Evolutionary conservation across 2,888 invertebrate species (phyloP).

Genomic region (Trissoscelio sp.): DNA sequence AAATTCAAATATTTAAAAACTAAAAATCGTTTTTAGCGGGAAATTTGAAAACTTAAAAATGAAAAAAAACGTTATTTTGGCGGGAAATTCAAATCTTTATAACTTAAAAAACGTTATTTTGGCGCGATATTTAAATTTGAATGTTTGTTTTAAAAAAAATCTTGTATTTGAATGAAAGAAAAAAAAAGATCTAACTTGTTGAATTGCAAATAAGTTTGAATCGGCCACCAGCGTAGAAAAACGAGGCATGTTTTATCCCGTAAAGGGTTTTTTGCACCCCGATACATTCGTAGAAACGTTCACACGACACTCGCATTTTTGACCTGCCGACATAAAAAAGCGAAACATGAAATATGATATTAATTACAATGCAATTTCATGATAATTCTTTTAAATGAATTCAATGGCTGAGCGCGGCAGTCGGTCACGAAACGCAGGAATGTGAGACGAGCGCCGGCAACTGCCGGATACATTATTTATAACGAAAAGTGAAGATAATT

Average conservation of each 20-base stretch:
- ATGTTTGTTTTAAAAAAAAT: too few species aligned
- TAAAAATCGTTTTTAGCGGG: too few species aligned
- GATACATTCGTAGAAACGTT: constrained; percentile 7
- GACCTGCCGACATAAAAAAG: constrained; percentile 54
- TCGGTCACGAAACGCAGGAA: constrained; percentile 63
- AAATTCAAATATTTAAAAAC: too few species aligned
- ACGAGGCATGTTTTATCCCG: constrained; percentile 72
- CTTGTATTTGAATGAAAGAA: too few species aligned
- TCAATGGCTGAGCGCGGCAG: constrained; percentile 49
- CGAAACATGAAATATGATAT: constrained; percentile 67
- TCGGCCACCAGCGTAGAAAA: constrained; percentile 62
- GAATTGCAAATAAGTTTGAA: constrained; percentile 59
- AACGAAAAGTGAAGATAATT: constrained; percentile 45
- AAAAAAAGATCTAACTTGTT: constrained; percentile 6
- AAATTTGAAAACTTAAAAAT: too few species aligned
- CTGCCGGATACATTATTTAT: constrained; percentile 53
- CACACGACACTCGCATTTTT: constrained; percentile 60
- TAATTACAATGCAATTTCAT: constrained; percentile 70
- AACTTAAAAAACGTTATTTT: too few species aligned
- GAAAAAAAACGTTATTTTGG: too few species aligned
- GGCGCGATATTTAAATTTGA: not conserved
- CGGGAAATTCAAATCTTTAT: constrained; percentile 1
- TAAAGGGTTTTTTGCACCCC: constrained; percentile 27
- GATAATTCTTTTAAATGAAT: constrained; percentile 70
- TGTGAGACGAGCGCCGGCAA: constrained; percentile 40